These are phyloP conservation scores for Incurvaria masculella DNA, from an alignment of 2,888 invertebrate genomes.

Conservation along the genomic window DNA sequence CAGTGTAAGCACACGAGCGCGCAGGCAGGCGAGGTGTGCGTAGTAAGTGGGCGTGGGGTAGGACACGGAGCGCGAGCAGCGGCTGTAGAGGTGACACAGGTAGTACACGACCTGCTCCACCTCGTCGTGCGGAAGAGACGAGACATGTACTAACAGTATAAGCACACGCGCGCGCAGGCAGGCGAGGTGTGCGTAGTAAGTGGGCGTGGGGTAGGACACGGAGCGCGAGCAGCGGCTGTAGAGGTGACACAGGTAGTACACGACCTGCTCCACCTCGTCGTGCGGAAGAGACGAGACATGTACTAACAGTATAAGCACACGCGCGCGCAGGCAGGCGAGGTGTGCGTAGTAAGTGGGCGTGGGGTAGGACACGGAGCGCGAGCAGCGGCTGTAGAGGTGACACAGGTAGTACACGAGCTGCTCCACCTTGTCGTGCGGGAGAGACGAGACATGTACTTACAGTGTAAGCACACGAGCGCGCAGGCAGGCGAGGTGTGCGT, in stretches of 20 bases:
- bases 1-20: slow-evolving; percentile 40
- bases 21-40: slow-evolving; percentile 67
- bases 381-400: slow-evolving; percentile 82
- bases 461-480: slow-evolving; percentile 58
- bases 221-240: slow-evolving; percentile 80
- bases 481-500: slow-evolving; percentile 82
- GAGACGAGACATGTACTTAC: slow-evolving; percentile 36
- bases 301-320: slow-evolving; percentile 49
- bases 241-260: slow-evolving; percentile 82
- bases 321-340: slow-evolving; percentile 74
- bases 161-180: slow-evolving; percentile 66
- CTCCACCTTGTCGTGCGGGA: slow-evolving; percentile 73
- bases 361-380: slow-evolving; percentile 80
- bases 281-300: slow-evolving; percentile 48
- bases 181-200: slow-evolving; percentile 85
- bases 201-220: slow-evolving; percentile 85
- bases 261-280: slow-evolving; percentile 73
- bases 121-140: slow-evolving; percentile 58
- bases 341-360: slow-evolving; percentile 88
- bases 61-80: slow-evolving; percentile 70
- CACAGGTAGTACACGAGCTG: slow-evolving; percentile 78
- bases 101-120: slow-evolving; percentile 67
- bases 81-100: slow-evolving; percentile 70
- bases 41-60: slow-evolving; percentile 75
- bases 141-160: slow-evolving; percentile 39